These are phyloP conservation scores for Caenorhabditis doughertyi DNA, from an alignment of 2,888 invertebrate genomes.

Conservation along the genomic window DNA sequence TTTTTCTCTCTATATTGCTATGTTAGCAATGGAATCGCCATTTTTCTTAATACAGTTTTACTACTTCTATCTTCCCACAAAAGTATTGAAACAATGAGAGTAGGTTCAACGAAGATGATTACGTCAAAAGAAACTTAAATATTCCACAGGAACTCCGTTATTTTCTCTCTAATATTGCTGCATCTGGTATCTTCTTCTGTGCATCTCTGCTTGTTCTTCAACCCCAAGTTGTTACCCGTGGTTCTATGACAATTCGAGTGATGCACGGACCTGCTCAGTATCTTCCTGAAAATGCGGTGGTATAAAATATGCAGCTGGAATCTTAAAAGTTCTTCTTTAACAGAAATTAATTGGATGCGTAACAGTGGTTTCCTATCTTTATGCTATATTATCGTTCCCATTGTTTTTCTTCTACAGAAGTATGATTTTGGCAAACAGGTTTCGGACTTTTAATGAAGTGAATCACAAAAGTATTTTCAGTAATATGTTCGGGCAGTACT, in stretches of 20 bases:
- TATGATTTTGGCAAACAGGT: constrained; percentile 61
- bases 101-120: constrained; percentile 6
- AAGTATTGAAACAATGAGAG: constrained; percentile 66
- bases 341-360: constrained; percentile 60
- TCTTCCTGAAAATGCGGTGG: constrained; percentile 51
- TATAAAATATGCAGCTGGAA: background rate
- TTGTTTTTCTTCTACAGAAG: constrained; percentile 67
- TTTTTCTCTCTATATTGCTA: constrained; percentile 67
- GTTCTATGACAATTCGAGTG: constrained; percentile 68
- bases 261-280: constrained; percentile 63
- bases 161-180: constrained; percentile 69
- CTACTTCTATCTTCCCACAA: constrained; percentile 64
- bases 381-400: constrained; percentile 67
- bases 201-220: constrained; percentile 60
- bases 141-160: constrained; percentile 64
- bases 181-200: constrained; percentile 54
- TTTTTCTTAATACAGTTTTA: constrained; percentile 58
- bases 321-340: background rate
- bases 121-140: no score
- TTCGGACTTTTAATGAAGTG: background rate
- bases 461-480: constrained; percentile 25
- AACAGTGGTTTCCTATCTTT: constrained; percentile 58
- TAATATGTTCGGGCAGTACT: constrained; percentile 66
- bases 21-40: constrained; percentile 51
- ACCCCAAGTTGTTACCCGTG: constrained; percentile 62